Evolutionary conservation across 2,888 invertebrate species (phyloP).

Genomic region (Craniophora ligustri): DNA sequence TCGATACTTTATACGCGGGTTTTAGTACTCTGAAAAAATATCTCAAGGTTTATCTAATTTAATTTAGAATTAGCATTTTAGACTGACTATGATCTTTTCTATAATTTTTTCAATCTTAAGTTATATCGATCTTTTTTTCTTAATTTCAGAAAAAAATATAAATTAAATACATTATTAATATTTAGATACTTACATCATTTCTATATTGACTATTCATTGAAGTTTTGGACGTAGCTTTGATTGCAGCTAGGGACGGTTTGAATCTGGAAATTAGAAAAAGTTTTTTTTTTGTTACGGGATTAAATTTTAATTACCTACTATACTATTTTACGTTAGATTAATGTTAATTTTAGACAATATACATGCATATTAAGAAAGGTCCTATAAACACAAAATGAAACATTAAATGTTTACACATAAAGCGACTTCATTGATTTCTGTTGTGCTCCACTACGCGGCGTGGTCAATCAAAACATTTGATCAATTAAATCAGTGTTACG

Average conservation of each 20-base stretch:
- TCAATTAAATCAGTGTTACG: conserved; percentile 22
- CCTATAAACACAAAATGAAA: conserved; percentile 12
- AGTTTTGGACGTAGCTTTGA: conserved; percentile 92
- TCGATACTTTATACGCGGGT: too few species aligned
- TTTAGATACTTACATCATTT: conserved; percentile 89
- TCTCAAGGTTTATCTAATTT: too few species aligned
- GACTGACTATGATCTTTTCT: too few species aligned
- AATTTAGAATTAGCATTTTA: too few species aligned
- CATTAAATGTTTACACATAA: conserved; percentile 25
- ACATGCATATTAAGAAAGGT: conserved; percentile 23
- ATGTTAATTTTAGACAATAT: conserved; percentile 15
- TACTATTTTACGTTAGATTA: background rate
- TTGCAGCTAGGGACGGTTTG: conserved; percentile 94
- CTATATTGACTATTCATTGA: conserved; percentile 91
- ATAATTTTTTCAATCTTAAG: too few species aligned
- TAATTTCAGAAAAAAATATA: too few species aligned
- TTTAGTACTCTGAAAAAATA: too few species aligned
- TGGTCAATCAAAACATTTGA: conserved; percentile 30
- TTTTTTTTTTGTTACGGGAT: too few species aligned
- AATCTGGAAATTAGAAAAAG: conserved; percentile 84
- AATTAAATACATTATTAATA: too few species aligned
- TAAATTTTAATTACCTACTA: too few species aligned
- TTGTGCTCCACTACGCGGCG: conserved; percentile 11
- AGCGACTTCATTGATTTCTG: conserved; percentile 26
- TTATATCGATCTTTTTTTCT: too few species aligned